Percentiles rank a stretch among this genome's conserved stretches.
Conservation (phyloP, 2,797 vertebrate species). For the Phoeniculus purpureus region DNA sequence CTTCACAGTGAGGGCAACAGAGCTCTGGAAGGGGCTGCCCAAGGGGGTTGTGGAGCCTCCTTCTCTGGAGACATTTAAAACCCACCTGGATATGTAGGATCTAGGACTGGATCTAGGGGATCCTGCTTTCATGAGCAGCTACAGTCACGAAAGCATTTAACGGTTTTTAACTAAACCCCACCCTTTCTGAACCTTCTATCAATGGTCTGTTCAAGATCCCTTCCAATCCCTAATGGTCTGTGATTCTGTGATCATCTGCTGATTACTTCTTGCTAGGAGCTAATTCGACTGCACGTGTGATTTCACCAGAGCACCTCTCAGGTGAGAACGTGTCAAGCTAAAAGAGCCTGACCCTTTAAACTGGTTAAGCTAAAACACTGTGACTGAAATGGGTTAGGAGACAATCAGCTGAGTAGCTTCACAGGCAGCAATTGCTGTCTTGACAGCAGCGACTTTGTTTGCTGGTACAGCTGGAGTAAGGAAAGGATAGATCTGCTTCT, state of each 20-base stretch:
- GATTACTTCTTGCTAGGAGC: neutral
- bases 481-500: neutral
- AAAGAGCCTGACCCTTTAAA: neutral
- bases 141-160: neutral
- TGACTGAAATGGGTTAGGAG: constrained; percentile 50
- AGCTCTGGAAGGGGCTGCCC: too few relatives aligned
- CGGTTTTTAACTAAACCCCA: neutral
- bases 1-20: too few relatives aligned
- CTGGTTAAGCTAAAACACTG: constrained; percentile 23
- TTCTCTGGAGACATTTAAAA: too few relatives aligned
- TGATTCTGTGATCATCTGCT: neutral
- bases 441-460: neutral
- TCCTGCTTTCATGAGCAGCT: neutral
- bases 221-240: too few relatives aligned
- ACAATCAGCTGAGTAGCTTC: neutral
- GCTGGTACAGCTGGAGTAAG: neutral
- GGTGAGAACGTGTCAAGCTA: constrained; percentile 36
- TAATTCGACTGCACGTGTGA: constrained; percentile 12
- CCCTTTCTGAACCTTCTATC: neutral
- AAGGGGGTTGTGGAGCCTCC: too few relatives aligned
- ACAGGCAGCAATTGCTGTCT: neutral
- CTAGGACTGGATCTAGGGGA: too few relatives aligned
- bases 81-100: too few relatives aligned
- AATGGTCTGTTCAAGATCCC: too few relatives aligned
- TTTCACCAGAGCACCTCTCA: neutral